Evolutionary conservation across 2,113 vertebrate genomes (phyloP), one percentile per base, ranked within the genome.

Genomic region (Rattus rattus): DNA sequence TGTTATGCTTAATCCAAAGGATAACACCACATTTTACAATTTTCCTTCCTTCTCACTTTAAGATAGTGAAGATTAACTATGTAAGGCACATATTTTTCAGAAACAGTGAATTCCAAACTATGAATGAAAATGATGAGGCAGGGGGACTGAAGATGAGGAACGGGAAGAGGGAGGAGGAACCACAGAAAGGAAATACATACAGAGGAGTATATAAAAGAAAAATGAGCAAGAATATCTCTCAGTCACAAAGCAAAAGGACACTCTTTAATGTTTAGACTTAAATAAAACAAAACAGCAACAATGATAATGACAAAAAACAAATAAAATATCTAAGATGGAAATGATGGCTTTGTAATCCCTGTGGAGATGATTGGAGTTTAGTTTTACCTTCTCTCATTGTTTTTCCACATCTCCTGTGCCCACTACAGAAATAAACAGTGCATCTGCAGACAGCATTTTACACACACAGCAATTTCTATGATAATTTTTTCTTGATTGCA

Each of bases 401-500:
- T 94, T 97, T 65, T 79, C 63, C 97, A 54, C 92, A 97, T 43
- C 54, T 87, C 80, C 7, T 28, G 43, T 73, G 87, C 69, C 81
- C 43, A 83, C 28, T 77, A 63, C 65, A 92, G 24, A 97, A 97
- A 70, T 77, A 97, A 97, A 96, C 67, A 20, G 33, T 63, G 52
- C 83, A 30, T 75, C 95, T 96, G 67, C 16, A 77, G 69, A 90
- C 92, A 85, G 54, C 1, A 8, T 97, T 96, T 97, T 84, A 95
- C 26, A 96, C 72, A 92, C 77, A 96, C 84, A 97, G 90, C 63
- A 89, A 73, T 96, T 88, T 97, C 67, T 89, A 96, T 97, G 96
- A 88, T 96, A 98, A 97, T 94, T 92, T 91, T 97, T 88, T 93
- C 89, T 88, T 97, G 97, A 97, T 97, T 98, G 54, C 83, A 94